These are phyloP conservation scores for Tromatobia lineatoria DNA, from an alignment of 2,888 invertebrate genomes.

Conservation along the genomic window DNA sequence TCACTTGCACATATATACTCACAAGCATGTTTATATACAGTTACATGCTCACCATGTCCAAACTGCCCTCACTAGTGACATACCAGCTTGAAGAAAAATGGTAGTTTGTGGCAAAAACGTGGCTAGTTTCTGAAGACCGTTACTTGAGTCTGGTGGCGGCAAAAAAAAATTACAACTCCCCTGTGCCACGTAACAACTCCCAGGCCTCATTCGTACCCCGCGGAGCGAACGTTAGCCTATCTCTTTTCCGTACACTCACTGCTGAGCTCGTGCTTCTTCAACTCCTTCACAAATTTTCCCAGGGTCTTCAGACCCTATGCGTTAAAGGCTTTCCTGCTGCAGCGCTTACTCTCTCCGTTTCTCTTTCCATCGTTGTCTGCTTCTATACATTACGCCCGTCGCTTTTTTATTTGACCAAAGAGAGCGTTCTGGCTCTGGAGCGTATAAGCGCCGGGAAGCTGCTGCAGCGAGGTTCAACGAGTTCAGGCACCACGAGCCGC, in stretches of 20 bases:
- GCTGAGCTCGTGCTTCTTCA: not conserved
- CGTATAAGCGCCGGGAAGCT: slow-evolving; percentile 24
- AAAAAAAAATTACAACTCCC: slow-evolving; percentile 49
- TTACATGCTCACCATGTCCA: not conserved
- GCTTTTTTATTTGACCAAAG: slow-evolving; percentile 5
- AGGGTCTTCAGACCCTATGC: not conserved
- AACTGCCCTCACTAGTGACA: slow-evolving; percentile 44
- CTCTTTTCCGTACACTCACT: not conserved
- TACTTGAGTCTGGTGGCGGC: slow-evolving; percentile 11
- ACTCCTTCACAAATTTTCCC: not conserved
- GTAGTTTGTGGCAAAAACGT: slow-evolving; percentile 21
- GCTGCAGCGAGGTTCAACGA: slow-evolving; percentile 12
- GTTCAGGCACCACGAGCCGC: slow-evolving; percentile 20
- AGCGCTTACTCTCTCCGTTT: not conserved
- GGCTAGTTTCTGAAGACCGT: slow-evolving; percentile 22
- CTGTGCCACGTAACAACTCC: slow-evolving; percentile 47
- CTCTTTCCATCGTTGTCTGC: not conserved
- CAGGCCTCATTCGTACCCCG: slow-evolving; percentile 30
- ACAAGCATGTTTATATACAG: not conserved
- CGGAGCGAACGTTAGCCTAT: not conserved
- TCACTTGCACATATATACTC: not conserved
- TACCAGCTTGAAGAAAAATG: not conserved
- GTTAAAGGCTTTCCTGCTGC: slow-evolving; percentile 16
- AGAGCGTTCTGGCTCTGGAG: slow-evolving; percentile 39
- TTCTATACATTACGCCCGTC: slow-evolving; percentile 14